Base-by-base conservation (phyloP, 2,888 invertebrate genomes). In the Eupeodes latifasciatus region DNA sequence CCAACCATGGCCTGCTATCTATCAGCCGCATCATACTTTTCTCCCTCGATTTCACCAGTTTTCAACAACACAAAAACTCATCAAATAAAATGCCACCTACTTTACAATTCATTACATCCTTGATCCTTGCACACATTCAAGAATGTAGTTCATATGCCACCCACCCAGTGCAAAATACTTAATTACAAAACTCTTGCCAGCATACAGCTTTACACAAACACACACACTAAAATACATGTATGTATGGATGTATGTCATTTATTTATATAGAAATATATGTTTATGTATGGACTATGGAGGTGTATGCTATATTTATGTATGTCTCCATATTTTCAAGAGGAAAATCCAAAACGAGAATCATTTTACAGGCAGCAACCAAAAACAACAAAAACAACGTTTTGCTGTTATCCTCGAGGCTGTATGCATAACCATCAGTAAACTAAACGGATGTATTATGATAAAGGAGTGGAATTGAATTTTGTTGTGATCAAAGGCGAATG, bases 41-140 rank as follows among this genome's bases (percentile, higher is more conserved):
- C 59, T 34, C n/a, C 19, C 27, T 10, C 16, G 19, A 12, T 62
- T 49, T 49, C 51, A 59, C 12, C 19, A 3, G n/a, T 36, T 66
- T 27, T 71, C 27, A 11, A 47, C 72, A 59, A 27, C 44, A 72
- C 44, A 72, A 72, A 77, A 81, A 64, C 76, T 77, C 80, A 80
- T 81, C 66, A 79, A 72, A 74, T 81, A 67, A 79, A 75, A 78
- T 74, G 62, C 74, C 81, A 78, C 69, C 82, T 79, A 71, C 79
- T 86, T 82, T 71, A 75, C 78, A 75, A 82, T 81, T 85, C 78
- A 79, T 75, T 82, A 79, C 82, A 76, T 85, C 67, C 59, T 59
- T 53, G 75, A 78, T 64, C 75, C 59, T 49, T 55, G 44, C 59
- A 79, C 47, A 71, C 59, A 71, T 47, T n/a, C 9, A 47, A 19